These are phyloP conservation scores for Bembecia ichneumoniformis DNA, from an alignment of 2,888 invertebrate genomes.

Conservation along the genomic window DNA sequence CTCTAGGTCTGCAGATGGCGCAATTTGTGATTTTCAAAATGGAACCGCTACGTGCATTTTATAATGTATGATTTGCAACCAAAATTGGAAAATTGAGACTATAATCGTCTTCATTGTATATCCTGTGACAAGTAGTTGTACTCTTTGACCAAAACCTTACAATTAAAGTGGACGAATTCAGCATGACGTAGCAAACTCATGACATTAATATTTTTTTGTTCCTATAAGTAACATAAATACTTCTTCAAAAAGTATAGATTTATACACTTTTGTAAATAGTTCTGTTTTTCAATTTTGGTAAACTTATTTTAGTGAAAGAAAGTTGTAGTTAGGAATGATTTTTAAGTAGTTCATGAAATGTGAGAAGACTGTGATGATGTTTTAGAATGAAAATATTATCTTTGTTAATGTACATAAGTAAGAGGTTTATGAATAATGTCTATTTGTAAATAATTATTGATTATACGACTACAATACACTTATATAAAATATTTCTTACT, in stretches of 20 bases:
- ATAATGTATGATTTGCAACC: no score
- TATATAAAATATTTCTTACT: background rate
- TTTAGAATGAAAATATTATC: constrained; percentile 38
- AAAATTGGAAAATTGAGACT: no score
- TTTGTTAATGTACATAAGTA: constrained; percentile 28
- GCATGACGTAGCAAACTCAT: constrained; percentile 9
- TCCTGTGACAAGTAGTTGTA: no score
- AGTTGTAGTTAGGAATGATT: constrained; percentile 6
- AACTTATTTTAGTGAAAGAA: constrained; percentile 4
- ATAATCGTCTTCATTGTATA: no score
- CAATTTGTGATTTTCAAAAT: background rate
- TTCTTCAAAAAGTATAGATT: no score
- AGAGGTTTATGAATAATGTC: constrained; percentile 23
- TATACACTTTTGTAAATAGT: constrained; percentile 3
- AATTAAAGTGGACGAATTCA: background rate
- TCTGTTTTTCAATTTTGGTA: constrained; percentile 2
- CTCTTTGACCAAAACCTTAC: background rate
- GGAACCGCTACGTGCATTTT: no score
- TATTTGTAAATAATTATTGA: background rate
- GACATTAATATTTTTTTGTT: constrained; percentile 19
- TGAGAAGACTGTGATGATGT: constrained; percentile 70
- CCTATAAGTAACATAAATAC: constrained; percentile 11
- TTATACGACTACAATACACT: background rate
- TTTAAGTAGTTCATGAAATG: constrained; percentile 41
- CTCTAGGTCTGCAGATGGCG: constrained; percentile 12